Percentiles rank a stretch among this genome's conserved stretches.
phyloP scores from a whole-genome alignment of 2,888 invertebrate genomes.

The Choreutis nemorana region DNA sequence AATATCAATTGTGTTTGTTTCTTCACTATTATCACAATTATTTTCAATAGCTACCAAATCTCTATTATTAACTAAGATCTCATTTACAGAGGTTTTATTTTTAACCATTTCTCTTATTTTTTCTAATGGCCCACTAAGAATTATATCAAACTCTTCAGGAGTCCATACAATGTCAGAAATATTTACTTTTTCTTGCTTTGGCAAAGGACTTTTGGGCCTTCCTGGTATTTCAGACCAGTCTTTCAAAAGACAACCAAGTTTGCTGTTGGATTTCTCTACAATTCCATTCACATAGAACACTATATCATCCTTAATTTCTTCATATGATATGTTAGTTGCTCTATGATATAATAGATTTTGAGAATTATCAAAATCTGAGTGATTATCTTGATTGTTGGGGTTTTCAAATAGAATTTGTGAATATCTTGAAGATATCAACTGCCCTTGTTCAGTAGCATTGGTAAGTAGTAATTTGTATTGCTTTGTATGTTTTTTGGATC shows the following conservation, averaged over 20 bases:
- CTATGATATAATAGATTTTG: conserved; percentile 22
- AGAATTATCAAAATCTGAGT: conserved; percentile 19
- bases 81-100: conserved; percentile 12
- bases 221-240: conserved; percentile 71
- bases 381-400: conserved; percentile 2
- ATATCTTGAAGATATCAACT: conserved; percentile 37
- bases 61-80: background rate
- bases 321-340: conserved; percentile 30
- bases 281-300: conserved; percentile 55
- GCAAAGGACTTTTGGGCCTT: conserved; percentile 63
- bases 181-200: conserved; percentile 19
- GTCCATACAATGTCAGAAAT: conserved; percentile 36
- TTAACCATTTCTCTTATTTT: conserved; percentile 24
- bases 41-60: background rate
- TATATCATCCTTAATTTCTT: conserved; percentile 24
- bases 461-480: conserved; percentile 31
- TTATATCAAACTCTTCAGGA: conserved; percentile 36
- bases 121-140: conserved; percentile 39
- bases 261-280: conserved; percentile 38
- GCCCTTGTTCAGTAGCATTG: conserved; percentile 29
- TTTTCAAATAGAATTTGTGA: conserved; percentile 34
- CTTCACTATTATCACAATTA: background rate
- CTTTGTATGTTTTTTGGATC: conserved; percentile 25
- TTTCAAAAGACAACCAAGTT: conserved; percentile 60
- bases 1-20: background rate